Percentiles rank a stretch among this genome's conserved stretches.
These are phyloP conservation scores for Adelges cooleyi DNA, from an alignment of 1,140 invertebrate species.

Conservation along the genomic window DNA sequence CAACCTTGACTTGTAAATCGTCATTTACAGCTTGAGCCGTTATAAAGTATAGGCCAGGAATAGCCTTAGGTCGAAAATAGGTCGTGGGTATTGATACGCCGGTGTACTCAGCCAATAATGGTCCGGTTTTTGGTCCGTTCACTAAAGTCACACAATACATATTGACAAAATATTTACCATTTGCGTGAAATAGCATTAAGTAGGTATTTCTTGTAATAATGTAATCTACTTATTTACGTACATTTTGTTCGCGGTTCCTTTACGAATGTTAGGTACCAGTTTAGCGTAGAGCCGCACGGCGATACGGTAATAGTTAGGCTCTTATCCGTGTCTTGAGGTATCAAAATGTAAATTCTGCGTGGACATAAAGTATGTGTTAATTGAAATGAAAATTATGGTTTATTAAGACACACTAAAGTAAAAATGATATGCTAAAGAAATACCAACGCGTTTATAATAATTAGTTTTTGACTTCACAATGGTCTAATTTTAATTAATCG, in stretches of 20 bases:
- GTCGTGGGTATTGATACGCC: background rate
- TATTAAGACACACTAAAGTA: too few species aligned
- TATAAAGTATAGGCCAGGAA: background rate
- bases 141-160: background rate
- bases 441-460: too few species aligned
- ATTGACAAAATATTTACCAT: too few species aligned
- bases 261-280: constrained; percentile 7
- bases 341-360: background rate
- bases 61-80: background rate
- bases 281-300: background rate
- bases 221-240: too few species aligned
- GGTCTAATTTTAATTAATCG: too few species aligned
- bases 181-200: too few species aligned
- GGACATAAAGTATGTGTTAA: background rate
- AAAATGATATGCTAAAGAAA: too few species aligned
- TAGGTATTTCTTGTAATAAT: too few species aligned
- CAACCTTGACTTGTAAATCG: background rate
- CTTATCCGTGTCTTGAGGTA: background rate
- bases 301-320: constrained; percentile 1
- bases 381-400: too few species aligned
- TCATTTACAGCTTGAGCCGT: background rate
- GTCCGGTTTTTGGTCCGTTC: background rate
- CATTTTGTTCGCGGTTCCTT: too few species aligned
- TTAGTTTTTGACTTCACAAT: too few species aligned
- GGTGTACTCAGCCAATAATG: background rate